Evolutionary conservation across 2,888 invertebrate genomes (phyloP).

Genomic region (Trachelus stipa): DNA sequence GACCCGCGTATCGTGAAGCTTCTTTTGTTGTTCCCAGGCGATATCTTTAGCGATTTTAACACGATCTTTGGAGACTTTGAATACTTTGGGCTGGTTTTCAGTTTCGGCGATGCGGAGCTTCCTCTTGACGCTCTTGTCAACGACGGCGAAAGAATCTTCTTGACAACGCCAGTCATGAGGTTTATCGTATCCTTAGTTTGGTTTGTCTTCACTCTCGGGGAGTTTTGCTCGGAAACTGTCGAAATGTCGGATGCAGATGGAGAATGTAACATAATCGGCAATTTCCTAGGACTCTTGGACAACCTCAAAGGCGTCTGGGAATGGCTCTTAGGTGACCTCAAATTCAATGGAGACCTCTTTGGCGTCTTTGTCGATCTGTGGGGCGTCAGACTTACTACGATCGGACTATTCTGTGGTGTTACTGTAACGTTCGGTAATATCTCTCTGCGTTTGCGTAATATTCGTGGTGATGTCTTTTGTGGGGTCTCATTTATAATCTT

Average conservation of each 20-base stretch:
- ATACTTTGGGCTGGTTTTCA: constrained; percentile 30
- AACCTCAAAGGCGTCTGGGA: constrained; percentile 30
- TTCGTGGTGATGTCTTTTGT: constrained; percentile 4
- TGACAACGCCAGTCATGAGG: background rate
- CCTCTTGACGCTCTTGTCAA: background rate
- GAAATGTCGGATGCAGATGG: constrained; percentile 35
- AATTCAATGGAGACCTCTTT: constrained; percentile 47
- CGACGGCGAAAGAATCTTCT: background rate
- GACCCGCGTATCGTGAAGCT: constrained; percentile 16
- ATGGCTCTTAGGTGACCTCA: constrained; percentile 50
- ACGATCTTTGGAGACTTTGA: constrained; percentile 48
- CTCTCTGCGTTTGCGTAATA: constrained; percentile 8
- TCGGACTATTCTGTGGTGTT: constrained; percentile 52
- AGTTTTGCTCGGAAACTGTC: constrained; percentile 17
- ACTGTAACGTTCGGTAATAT: constrained; percentile 25
- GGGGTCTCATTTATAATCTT: constrained; percentile 11
- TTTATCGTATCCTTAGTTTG: background rate
- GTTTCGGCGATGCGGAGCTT: constrained; percentile 17
- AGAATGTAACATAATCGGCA: constrained; percentile 37
- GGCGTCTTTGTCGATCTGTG: constrained; percentile 50
- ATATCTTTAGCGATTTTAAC: constrained; percentile 30
- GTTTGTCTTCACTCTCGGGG: background rate
- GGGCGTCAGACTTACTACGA: constrained; percentile 44
- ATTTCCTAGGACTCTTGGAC: constrained; percentile 47
- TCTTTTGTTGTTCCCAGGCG: constrained; percentile 29